Conservation (phyloP, 2,113 vertebrate genomes). For the Ciconia boyciana region DNA sequence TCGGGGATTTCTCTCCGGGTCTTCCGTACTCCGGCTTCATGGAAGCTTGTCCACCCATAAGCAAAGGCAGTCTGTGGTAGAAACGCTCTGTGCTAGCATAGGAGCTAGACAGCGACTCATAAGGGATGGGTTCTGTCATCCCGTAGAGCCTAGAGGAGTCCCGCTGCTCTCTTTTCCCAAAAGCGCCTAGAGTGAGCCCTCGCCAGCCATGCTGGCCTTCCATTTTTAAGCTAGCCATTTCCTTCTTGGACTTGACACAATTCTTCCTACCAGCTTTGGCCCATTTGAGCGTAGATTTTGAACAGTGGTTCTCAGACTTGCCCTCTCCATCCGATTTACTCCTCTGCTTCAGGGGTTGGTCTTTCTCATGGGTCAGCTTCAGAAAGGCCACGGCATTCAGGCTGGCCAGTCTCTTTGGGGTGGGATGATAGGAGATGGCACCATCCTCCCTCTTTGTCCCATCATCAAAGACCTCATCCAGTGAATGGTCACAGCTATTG, state of each 20-base stretch:
- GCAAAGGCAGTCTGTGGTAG: conserved; percentile 88
- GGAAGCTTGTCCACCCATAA: conserved; percentile 85
- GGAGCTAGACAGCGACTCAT: conserved; percentile 80
- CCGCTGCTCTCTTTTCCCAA: conserved; percentile 45
- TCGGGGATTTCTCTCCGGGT: conserved; percentile 82
- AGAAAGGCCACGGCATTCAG: conserved; percentile 92
- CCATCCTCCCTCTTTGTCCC: conserved; percentile 64
- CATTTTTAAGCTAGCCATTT: conserved; percentile 72
- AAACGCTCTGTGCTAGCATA: conserved; percentile 83
- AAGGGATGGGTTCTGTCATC: conserved; percentile 19
- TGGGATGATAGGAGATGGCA: conserved; percentile 70
- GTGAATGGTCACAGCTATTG: conserved; percentile 58
- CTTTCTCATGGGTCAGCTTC: conserved; percentile 87
- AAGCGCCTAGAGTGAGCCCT: conserved; percentile 26
- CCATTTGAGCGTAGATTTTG: conserved; percentile 72
- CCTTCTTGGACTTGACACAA: conserved; percentile 81
- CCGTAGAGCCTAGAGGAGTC: conserved; percentile 45
- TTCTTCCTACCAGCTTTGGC: conserved; percentile 75
- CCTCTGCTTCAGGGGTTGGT: conserved; percentile 72
- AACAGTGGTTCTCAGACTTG: conserved; percentile 61
- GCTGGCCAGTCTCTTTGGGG: conserved; percentile 92
- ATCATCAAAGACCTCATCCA: conserved; percentile 70
- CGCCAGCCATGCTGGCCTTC: conserved; percentile 59
- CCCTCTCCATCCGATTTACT: conserved; percentile 48
- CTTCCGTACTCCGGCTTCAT: conserved; percentile 82